Percentiles rank a stretch among this genome's conserved stretches.
Conservation (phyloP, 2,797 vertebrate genomes). For the Labroides dimidiatus region DNA sequence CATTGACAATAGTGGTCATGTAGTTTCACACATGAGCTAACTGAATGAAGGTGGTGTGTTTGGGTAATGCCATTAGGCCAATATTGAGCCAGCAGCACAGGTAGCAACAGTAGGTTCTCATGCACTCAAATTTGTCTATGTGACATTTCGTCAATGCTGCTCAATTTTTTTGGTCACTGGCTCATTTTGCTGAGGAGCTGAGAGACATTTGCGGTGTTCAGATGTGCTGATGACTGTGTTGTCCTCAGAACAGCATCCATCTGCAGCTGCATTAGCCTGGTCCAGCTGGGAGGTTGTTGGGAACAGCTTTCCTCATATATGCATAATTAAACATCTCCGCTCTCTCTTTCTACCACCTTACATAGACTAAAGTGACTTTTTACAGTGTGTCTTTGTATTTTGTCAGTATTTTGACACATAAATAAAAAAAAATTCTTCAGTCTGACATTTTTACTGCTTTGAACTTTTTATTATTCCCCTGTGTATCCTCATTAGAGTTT, state of each 20-base stretch:
- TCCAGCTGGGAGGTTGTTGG: constrained; percentile 64
- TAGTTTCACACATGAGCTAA: no score
- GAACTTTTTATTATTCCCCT: constrained; percentile 11
- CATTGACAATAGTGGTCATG: no score
- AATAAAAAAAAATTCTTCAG: constrained; percentile 7
- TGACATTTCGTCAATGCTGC: constrained; percentile 2
- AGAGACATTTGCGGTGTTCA: constrained; percentile 44
- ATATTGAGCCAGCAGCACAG: no score
- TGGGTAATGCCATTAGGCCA: no score
- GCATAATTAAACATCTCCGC: constrained; percentile 56
- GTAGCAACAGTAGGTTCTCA: background rate
- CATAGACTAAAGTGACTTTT: constrained; percentile 8
- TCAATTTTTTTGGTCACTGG: constrained; percentile 29
- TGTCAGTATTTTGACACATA: constrained; percentile 9
- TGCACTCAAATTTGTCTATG: constrained; percentile 1
- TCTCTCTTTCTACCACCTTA: background rate
- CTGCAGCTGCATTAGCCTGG: constrained; percentile 48
- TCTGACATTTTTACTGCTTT: constrained; percentile 11
- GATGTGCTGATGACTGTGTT: constrained; percentile 46
- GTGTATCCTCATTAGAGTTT: constrained; percentile 17
- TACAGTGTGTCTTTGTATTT: background rate
- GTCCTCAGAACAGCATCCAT: constrained; percentile 34
- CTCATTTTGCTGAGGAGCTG: constrained; percentile 34
- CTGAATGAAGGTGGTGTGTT: no score
- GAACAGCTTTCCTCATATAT: constrained; percentile 55